phyloP scores from a whole-genome alignment of 2,113 vertebrate genomes.

The Strix uralensis region DNA sequence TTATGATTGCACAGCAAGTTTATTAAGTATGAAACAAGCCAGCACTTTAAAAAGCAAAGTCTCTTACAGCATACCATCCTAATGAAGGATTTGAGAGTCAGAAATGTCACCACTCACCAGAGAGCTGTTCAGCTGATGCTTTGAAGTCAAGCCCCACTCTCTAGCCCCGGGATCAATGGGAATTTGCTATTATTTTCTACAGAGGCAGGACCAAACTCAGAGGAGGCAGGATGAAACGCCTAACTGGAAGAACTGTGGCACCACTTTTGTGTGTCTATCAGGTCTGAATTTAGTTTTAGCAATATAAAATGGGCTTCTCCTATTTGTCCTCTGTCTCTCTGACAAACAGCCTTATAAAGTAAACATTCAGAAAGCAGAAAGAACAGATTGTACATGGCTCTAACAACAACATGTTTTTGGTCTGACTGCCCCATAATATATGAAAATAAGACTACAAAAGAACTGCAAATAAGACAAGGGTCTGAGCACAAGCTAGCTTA shows the following conservation, averaged over 20 bases:
- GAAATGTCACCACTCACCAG: background rate
- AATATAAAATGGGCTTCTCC: background rate
- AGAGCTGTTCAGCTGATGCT: background rate
- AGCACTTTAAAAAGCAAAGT: background rate
- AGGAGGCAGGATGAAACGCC: background rate
- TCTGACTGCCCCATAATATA: background rate
- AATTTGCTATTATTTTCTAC: background rate
- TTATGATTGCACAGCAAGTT: background rate
- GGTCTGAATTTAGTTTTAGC: background rate
- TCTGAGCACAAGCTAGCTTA: background rate
- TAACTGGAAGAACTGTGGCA: background rate
- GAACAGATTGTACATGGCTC: background rate
- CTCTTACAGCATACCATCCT: background rate
- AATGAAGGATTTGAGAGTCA: background rate
- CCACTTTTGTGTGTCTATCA: background rate
- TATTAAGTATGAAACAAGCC: background rate
- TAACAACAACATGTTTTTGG: background rate
- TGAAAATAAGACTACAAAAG: slow-evolving; percentile 9
- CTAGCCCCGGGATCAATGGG: background rate
- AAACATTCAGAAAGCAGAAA: background rate
- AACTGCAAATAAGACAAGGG: slow-evolving; percentile 10
- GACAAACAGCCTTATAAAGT: slow-evolving; percentile 11
- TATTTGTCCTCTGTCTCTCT: slow-evolving; percentile 9
- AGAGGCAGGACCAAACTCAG: background rate
- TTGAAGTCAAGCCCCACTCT: background rate